A percentile compares a stretch with the other conserved stretches of the same genome.
These are phyloP conservation scores for Euglossa dilemma DNA, from an alignment of 1,140 invertebrate species.

Conservation along the genomic window DNA sequence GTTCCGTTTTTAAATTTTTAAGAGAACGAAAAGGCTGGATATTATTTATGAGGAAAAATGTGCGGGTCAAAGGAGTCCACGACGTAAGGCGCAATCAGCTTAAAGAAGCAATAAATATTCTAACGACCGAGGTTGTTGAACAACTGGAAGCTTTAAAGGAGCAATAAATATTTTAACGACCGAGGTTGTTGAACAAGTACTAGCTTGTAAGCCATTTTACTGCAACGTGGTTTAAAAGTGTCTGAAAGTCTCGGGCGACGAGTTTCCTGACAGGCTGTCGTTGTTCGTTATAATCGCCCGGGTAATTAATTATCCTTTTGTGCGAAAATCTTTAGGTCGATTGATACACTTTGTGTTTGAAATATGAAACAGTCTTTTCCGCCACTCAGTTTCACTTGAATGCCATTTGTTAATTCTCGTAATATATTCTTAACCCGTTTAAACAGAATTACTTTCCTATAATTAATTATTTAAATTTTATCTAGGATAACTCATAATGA, in stretches of 20 bases:
- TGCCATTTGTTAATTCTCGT: too few species aligned
- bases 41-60: neutral
- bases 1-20: neutral
- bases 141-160: conserved; percentile 8
- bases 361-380: neutral
- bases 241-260: conserved; percentile 5
- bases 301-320: conserved; percentile 38
- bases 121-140: conserved; percentile 8
- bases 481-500: too few species aligned
- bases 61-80: neutral
- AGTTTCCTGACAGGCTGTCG: conserved; percentile 23
- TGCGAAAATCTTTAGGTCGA: neutral
- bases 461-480: too few species aligned
- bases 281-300: conserved; percentile 24
- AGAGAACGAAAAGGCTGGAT: neutral
- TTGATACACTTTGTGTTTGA: neutral
- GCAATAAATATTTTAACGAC: conserved; percentile 28
- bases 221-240: conserved; percentile 28
- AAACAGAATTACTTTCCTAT: too few species aligned
- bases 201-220: conserved; percentile 34
- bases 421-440: too few species aligned
- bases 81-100: conserved; percentile 10
- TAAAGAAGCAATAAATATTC: conserved; percentile 45
- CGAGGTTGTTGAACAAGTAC: conserved; percentile 30
- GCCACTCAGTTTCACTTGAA: neutral